Conservation (phyloP, 2,888 invertebrate genomes). For the Petrolisthes manimaculis region DNA sequence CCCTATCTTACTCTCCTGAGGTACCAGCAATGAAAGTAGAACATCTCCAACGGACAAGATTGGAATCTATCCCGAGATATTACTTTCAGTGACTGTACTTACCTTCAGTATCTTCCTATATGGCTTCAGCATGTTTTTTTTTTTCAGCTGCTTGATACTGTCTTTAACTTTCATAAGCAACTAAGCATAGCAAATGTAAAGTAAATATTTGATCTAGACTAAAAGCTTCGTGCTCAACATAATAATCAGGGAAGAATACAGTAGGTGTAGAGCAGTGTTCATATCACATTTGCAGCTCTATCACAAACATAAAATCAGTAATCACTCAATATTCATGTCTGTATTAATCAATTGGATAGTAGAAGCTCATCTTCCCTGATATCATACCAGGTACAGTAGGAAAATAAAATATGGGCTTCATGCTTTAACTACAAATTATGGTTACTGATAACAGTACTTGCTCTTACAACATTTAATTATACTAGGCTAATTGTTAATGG, state of each 20-base stretch:
- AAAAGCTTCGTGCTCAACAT: conserved; percentile 13
- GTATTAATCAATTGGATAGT: no score
- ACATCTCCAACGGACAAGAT: no score
- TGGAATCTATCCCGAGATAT: no score
- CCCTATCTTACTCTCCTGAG: no score
- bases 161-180: conserved; percentile 22
- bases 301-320: no score
- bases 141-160: neutral
- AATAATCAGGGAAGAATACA: conserved; percentile 24
- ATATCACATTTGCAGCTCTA: no score
- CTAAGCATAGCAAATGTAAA: conserved; percentile 4
- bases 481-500: no score
- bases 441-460: neutral
- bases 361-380: conserved; percentile 21
- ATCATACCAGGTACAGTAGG: neutral
- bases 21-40: no score
- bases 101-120: neutral
- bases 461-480: neutral
- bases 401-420: conserved; percentile 11
- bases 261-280: neutral
- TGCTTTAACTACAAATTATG: conserved; percentile 17
- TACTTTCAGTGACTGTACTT: neutral
- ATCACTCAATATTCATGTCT: no score
- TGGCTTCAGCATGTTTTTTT: neutral
- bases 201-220: conserved; percentile 24